phyloP scores from a whole-genome alignment of 2,113 vertebrate genomes.

The Misgurnus anguillicaudatus region DNA sequence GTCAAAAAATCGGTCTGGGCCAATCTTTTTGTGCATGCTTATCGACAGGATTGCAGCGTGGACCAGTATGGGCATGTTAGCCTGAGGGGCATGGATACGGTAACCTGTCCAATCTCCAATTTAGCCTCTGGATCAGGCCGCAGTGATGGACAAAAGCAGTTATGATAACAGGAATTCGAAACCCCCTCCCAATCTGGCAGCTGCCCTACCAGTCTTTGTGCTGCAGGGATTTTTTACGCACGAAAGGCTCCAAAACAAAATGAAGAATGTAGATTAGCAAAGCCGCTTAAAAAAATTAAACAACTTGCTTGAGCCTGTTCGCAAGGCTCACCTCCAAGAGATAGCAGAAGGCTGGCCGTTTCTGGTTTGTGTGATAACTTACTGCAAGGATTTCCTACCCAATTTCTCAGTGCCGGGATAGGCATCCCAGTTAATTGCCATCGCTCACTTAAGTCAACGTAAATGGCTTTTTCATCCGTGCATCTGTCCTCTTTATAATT shows the following conservation, averaged over 20 bases:
- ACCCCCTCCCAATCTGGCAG: conserved; percentile 26
- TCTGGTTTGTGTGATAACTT: conserved; percentile 53
- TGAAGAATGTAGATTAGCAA: conserved; percentile 54
- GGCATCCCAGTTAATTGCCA: conserved; percentile 53
- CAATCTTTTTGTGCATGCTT: conserved; percentile 35
- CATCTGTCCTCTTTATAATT: conserved; percentile 55
- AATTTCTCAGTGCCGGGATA: conserved; percentile 51
- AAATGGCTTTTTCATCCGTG: conserved; percentile 56
- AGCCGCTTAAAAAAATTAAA: conserved; percentile 56
- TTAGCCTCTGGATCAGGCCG: conserved; percentile 29
- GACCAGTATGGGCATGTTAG: conserved; percentile 20
- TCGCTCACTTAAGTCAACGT: conserved; percentile 52
- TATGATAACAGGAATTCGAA: conserved; percentile 41
- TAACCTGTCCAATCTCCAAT: conserved; percentile 34
- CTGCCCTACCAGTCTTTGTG: conserved; percentile 44
- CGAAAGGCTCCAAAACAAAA: conserved; percentile 58
- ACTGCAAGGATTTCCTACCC: conserved; percentile 39
- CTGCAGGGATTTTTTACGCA: conserved; percentile 54
- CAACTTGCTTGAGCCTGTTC: conserved; percentile 38
- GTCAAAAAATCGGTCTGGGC: not conserved
- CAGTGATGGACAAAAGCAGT: conserved; percentile 32
- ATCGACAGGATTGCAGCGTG: conserved; percentile 16
- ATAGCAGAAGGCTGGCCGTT: conserved; percentile 40
- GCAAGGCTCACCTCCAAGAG: conserved; percentile 50
- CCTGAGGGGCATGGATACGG: conserved; percentile 15